phyloP scores from a whole-genome alignment of 2,113 vertebrate species.

The Cyprinus carpio region DNA sequence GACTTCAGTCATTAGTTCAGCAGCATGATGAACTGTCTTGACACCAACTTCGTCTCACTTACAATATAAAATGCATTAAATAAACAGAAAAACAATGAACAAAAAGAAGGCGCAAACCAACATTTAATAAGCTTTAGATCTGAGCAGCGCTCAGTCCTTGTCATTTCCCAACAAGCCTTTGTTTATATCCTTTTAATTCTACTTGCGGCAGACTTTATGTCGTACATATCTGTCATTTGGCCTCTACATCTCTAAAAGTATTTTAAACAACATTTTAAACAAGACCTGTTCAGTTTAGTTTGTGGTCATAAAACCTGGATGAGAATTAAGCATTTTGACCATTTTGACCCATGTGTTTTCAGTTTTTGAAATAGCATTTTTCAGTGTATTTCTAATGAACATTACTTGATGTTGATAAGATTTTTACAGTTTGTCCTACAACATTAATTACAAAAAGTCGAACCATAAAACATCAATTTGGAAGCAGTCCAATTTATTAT shows the following conservation, averaged over 20 bases:
- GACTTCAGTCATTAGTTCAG: background rate
- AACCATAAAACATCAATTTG: background rate
- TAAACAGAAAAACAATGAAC: slow-evolving; percentile 14
- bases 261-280: background rate
- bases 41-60: background rate
- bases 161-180: background rate
- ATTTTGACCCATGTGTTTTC: background rate
- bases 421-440: background rate
- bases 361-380: background rate
- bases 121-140: slow-evolving; percentile 17
- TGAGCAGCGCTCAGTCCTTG: background rate
- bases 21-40: background rate
- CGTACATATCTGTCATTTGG: background rate
- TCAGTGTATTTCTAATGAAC: background rate
- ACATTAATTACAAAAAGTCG: background rate
- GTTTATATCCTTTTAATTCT: slow-evolving; percentile 12
- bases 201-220: slow-evolving; percentile 5
- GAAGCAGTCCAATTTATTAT: background rate
- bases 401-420: background rate
- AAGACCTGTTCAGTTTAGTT: background rate
- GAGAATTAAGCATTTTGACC: too few species aligned
- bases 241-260: background rate
- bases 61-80: background rate
- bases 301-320: background rate
- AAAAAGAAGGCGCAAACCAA: slow-evolving; percentile 1